phyloP scores from a whole-genome alignment of 2,888 invertebrate genomes.

The Charanyca ferruginea region DNA sequence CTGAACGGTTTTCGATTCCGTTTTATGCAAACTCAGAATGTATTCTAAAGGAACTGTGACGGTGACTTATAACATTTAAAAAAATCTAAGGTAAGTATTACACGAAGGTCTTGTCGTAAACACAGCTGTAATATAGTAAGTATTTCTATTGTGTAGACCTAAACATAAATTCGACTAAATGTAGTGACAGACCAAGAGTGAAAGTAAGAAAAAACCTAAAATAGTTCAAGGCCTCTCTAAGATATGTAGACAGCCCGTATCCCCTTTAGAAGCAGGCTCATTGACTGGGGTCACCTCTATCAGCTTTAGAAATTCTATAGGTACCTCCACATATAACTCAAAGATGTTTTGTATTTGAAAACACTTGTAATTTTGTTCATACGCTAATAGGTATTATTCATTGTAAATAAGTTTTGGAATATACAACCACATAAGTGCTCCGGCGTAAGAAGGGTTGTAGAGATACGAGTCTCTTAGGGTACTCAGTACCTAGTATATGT shows the following conservation, averaged over 20 bases:
- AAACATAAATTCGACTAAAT: conserved; percentile 17
- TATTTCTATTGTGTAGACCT: conserved; percentile 28
- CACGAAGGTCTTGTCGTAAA: background rate
- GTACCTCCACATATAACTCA: conserved; percentile 9
- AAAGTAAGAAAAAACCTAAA: conserved; percentile 18
- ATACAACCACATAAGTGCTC: conserved; percentile 49
- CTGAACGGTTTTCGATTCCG: conserved; percentile 20
- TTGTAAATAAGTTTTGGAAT: conserved; percentile 54
- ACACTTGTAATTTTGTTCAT: conserved; percentile 37
- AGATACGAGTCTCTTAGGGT: conserved; percentile 53
- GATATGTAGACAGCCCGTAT: conserved; percentile 27
- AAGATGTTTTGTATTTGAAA: conserved; percentile 24
- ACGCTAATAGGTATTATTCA: conserved; percentile 39
- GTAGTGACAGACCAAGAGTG: conserved; percentile 16
- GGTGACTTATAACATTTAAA: background rate
- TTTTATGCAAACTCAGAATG: background rate
- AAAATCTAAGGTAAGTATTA: conserved; percentile 4
- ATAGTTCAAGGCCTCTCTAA: conserved; percentile 24
- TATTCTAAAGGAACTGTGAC: conserved; percentile 13
- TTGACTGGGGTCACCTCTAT: conserved; percentile 43
- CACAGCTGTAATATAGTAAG: conserved; percentile 11
- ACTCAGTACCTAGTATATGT: conserved; percentile 28
- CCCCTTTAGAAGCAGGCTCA: conserved; percentile 20
- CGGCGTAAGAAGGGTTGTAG: conserved; percentile 52
- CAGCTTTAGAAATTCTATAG: background rate